These are phyloP conservation scores for Spondyliosoma cantharus DNA, from an alignment of 2,797 vertebrate species.

Conservation along the genomic window DNA sequence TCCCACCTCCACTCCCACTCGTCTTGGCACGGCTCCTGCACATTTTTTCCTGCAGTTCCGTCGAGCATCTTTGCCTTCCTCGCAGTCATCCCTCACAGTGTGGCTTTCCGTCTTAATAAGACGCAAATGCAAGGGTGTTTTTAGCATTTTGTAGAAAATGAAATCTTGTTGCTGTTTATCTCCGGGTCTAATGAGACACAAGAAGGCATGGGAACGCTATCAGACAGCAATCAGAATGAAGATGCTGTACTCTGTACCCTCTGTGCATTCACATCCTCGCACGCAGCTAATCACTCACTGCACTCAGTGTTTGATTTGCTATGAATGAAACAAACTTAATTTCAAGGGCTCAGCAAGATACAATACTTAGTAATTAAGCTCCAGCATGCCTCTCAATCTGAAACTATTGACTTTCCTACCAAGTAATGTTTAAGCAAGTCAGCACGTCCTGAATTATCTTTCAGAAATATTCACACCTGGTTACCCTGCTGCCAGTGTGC, in stretches of 20 bases:
- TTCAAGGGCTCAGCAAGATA: slow-evolving; percentile 58
- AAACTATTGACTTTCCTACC: slow-evolving; percentile 43
- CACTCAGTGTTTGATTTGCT: slow-evolving; percentile 41
- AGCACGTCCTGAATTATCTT: slow-evolving; percentile 47
- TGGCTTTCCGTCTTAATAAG: slow-evolving; percentile 48
- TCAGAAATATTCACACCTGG: slow-evolving; percentile 50
- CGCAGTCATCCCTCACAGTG: slow-evolving; percentile 21
- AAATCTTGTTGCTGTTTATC: slow-evolving; percentile 64
- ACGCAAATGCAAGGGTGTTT: slow-evolving; percentile 22
- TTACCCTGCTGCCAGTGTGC: slow-evolving; percentile 26
- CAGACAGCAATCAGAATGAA: slow-evolving; percentile 34
- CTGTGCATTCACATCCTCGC: slow-evolving; percentile 21
- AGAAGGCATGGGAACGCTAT: slow-evolving; percentile 41
- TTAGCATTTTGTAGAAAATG: slow-evolving; percentile 34
- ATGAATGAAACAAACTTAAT: slow-evolving; percentile 51
- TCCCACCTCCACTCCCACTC: slow-evolving; percentile 63
- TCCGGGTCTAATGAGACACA: slow-evolving; percentile 57
- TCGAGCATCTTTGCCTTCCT: slow-evolving; percentile 23
- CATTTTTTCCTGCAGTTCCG: slow-evolving; percentile 19
- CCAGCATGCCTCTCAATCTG: slow-evolving; percentile 39
- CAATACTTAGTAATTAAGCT: slow-evolving; percentile 59
- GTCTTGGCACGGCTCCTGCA: slow-evolving; percentile 49
- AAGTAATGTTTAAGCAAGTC: slow-evolving; percentile 44
- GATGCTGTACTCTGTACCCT: slow-evolving; percentile 6
- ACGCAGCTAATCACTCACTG: slow-evolving; percentile 35